Conservation (phyloP, 1,140 invertebrate genomes). For the Trichoplusia ni region DNA sequence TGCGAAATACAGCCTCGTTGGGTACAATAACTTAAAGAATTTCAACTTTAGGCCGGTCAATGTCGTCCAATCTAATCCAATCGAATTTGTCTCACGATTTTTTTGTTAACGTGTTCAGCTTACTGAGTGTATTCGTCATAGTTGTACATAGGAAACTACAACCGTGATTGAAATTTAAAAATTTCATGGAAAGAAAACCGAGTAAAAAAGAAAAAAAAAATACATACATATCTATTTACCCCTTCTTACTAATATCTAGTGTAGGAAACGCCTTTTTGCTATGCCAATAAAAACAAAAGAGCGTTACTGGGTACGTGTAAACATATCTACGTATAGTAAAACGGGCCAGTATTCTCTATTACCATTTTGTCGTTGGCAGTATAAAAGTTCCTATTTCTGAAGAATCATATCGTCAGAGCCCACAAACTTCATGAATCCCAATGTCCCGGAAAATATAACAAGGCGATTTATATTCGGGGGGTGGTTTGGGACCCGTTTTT, state of each 20-base stretch:
- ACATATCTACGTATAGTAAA: constrained; percentile 25
- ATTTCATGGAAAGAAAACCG: no score
- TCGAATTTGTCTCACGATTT: neutral
- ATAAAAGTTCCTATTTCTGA: constrained; percentile 37
- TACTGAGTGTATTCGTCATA: neutral
- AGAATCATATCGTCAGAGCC: constrained; percentile 62
- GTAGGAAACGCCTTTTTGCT: no score
- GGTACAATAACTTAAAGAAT: no score
- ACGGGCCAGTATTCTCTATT: constrained; percentile 24
- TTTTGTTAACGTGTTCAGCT: neutral
- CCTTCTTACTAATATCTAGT: no score
- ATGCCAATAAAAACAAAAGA: no score
- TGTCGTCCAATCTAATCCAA: neutral
- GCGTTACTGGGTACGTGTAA: neutral
- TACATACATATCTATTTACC: no score
- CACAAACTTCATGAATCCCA: constrained; percentile 79
- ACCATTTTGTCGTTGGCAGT: constrained; percentile 16
- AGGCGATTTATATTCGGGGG: constrained; percentile 79
- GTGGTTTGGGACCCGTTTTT: constrained; percentile 65
- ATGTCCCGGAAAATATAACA: constrained; percentile 80
- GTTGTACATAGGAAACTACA: constrained; percentile 5
- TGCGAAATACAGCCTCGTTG: no score
- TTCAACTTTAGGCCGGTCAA: no score
- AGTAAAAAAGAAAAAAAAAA: no score
- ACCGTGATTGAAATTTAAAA: no score